phyloP scores from a whole-genome alignment of 1,140 invertebrate species.

The Anagrus nilaparvatae region DNA sequence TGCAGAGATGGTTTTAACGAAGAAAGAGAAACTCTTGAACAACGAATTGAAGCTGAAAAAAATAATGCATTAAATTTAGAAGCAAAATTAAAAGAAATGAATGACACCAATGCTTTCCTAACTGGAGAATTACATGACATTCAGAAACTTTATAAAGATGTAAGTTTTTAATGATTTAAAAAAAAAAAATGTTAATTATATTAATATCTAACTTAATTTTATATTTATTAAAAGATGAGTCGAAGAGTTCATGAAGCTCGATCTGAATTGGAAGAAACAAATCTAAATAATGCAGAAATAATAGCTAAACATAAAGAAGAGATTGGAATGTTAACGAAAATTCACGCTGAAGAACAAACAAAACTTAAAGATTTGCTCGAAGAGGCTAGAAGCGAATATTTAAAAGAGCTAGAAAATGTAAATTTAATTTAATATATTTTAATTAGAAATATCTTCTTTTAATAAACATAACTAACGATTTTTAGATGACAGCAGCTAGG shows the following conservation, averaged over 20 bases:
- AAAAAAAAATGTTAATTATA: conserved; percentile 8
- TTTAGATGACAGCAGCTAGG: conserved; percentile 21
- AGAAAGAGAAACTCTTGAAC: conserved; percentile 21
- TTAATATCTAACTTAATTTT: neutral
- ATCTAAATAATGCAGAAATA: conserved; percentile 15
- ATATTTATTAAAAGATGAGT: conserved; percentile 17
- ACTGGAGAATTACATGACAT: conserved; percentile 23
- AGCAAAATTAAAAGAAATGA: conserved; percentile 18
- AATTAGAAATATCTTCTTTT: neutral
- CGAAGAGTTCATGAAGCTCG: conserved; percentile 17
- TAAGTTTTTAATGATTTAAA: conserved; percentile 13
- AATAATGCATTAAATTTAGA: conserved; percentile 18
- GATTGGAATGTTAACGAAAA: conserved; percentile 21
- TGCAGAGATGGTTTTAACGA: conserved; percentile 21
- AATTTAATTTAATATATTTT: conserved; percentile 7
- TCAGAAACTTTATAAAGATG: conserved; percentile 24
- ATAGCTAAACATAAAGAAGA: conserved; percentile 24
- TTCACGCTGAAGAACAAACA: conserved; percentile 21
- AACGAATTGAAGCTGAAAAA: conserved; percentile 20
- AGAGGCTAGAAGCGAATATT: conserved; percentile 20
- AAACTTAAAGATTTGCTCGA: conserved; percentile 23
- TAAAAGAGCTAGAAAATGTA: conserved; percentile 29
- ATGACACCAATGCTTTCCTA: conserved; percentile 21
- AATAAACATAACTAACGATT: neutral
- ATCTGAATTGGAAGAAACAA: conserved; percentile 21